phyloP scores from a whole-genome alignment of 2,113 vertebrate species.

The Paramisgurnus dabryanus region DNA sequence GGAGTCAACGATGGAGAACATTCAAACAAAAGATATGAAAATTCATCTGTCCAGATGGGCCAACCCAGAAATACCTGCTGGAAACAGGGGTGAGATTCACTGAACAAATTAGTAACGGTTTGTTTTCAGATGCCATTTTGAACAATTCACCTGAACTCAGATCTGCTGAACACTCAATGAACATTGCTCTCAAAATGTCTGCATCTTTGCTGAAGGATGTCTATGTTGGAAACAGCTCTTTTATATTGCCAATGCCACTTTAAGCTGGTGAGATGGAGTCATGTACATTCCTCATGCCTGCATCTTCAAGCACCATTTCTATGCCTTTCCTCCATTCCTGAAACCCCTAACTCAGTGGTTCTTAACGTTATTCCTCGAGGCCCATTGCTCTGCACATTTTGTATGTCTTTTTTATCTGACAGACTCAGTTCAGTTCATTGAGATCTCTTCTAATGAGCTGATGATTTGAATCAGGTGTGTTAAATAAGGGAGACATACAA shows the following conservation, averaged over 20 bases:
- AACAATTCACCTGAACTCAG: slow-evolving; percentile 75
- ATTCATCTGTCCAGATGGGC: background rate
- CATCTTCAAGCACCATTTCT: slow-evolving; percentile 75
- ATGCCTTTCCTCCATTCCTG: slow-evolving; percentile 82
- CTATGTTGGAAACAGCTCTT: slow-evolving; percentile 80
- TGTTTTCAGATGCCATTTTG: slow-evolving; percentile 73
- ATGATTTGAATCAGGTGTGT: no score
- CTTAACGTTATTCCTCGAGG: no score
- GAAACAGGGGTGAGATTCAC: slow-evolving; percentile 43
- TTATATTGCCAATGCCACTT: slow-evolving; percentile 78
- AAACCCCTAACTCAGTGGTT: no score
- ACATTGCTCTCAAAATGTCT: slow-evolving; percentile 78
- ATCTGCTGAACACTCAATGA: slow-evolving; percentile 74
- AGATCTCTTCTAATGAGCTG: no score
- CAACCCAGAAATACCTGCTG: background rate
- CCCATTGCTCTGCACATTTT: no score
- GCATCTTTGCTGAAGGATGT: slow-evolving; percentile 81
- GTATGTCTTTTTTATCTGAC: no score
- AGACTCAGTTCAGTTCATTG: no score
- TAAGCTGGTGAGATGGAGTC: slow-evolving; percentile 68
- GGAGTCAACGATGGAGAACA: slow-evolving; percentile 65
- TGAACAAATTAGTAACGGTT: slow-evolving; percentile 74
- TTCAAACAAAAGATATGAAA: slow-evolving; percentile 38
- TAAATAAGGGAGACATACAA: no score
- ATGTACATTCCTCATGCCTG: slow-evolving; percentile 80